Conservation (phyloP, 37 sponge, comb jelly and placozoan species). For the Bolinopsis microptera region DNA sequence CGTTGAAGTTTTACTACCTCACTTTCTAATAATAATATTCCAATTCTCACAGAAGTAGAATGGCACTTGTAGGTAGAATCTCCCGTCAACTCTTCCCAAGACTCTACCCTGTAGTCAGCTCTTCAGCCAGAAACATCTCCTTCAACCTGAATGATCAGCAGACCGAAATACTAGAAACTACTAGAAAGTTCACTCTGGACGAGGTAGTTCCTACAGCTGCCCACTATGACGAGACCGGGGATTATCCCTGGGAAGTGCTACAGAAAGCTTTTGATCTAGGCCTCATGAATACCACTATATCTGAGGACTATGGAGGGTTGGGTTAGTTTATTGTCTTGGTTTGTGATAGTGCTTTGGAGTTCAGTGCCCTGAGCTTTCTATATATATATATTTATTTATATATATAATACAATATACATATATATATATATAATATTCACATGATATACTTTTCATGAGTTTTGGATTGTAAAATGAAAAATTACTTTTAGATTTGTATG, state of each 20-base stretch:
- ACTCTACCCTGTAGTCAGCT: neutral
- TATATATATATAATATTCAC: too few relatives aligned
- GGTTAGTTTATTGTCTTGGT: too few relatives aligned
- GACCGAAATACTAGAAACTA: conserved; percentile 78
- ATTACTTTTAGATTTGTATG: too few relatives aligned
- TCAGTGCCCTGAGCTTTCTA: too few relatives aligned
- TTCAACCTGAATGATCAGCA: conserved; percentile 82
- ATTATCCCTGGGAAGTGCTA: conserved; percentile 87
- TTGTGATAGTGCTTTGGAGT: too few relatives aligned
- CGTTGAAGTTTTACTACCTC: too few relatives aligned
- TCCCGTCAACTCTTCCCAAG: neutral
- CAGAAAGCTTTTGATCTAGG: conserved; percentile 88
- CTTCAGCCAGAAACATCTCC: conserved; percentile 22
- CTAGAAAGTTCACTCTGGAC: conserved; percentile 80
- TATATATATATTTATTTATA: too few relatives aligned
- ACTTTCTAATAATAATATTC: too few relatives aligned
- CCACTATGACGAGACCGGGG: conserved; percentile 85
- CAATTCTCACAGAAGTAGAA: too few relatives aligned
- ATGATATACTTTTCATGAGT: too few relatives aligned
- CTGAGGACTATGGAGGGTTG: conserved; percentile 75
- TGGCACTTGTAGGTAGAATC: neutral
- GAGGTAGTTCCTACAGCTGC: conserved; percentile 84
- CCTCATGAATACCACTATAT: conserved; percentile 75
- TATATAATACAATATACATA: too few relatives aligned
- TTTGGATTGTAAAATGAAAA: too few relatives aligned